A percentile compares a stretch with the other conserved stretches of the same genome.
Conservation (phyloP, 64 coral and sea anemone species). For the Dendrophyllia cribrosa region DNA sequence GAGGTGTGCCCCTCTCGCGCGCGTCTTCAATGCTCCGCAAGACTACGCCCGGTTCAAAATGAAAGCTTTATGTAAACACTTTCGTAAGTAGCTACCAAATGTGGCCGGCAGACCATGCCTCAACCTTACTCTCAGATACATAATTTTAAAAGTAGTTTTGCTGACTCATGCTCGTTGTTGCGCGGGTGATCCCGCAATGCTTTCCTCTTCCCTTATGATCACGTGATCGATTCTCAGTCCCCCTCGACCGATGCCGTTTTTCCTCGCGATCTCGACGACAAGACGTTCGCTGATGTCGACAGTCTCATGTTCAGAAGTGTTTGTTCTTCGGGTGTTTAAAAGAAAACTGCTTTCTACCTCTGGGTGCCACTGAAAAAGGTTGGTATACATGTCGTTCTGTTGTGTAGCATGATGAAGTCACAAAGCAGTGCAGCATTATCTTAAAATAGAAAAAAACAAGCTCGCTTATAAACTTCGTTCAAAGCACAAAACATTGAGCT, state of each 20-base stretch:
- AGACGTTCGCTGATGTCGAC: neutral
- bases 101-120: no score
- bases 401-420: neutral
- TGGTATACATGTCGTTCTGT: neutral
- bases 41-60: no score
- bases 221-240: conserved; percentile 33
- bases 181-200: neutral
- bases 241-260: neutral
- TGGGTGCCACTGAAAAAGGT: neutral
- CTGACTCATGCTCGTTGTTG: no score
- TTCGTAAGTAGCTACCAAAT: no score
- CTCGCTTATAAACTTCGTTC: neutral
- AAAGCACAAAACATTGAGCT: no score
- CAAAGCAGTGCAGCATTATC: neutral
- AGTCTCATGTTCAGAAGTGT: neutral
- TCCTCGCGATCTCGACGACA: no score
- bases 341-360: neutral
- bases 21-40: no score
- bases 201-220: neutral
- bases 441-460: neutral
- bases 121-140: no score
- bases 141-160: no score
- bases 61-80: no score
- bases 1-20: no score
- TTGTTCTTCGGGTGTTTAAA: neutral